phyloP scores from a whole-genome alignment of 2,797 vertebrate genomes.

The Acanthurus leucopareius region DNA sequence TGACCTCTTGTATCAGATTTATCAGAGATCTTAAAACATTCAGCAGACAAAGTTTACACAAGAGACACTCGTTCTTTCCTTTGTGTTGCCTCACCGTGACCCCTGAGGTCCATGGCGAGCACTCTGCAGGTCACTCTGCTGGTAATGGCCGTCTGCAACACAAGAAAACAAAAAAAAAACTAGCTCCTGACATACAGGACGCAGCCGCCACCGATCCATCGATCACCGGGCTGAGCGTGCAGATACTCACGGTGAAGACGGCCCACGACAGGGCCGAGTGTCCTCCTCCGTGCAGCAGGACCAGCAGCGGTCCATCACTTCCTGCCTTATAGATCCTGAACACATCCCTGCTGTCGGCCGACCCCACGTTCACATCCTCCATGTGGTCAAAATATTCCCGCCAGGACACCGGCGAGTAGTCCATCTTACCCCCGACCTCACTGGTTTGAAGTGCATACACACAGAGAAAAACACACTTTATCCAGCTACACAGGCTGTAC shows the following conservation, averaged over 20 bases:
- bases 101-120: constrained; percentile 80
- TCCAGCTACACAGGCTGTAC: neutral
- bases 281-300: constrained; percentile 81
- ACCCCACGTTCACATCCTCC: constrained; percentile 76
- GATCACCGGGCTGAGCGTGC: accelerated
- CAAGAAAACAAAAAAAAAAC: neutral
- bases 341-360: constrained; percentile 69
- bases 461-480: constrained; percentile 28
- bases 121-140: constrained; percentile 77
- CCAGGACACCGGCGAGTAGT: constrained; percentile 83
- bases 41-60: too few relatives aligned
- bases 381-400: constrained; percentile 79
- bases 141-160: constrained; percentile 73
- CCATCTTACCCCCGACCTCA: constrained; percentile 48
- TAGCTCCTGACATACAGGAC: neutral
- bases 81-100: constrained; percentile 72
- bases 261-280: constrained; percentile 83
- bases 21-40: too few relatives aligned
- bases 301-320: constrained; percentile 75
- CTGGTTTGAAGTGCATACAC: constrained; percentile 48
- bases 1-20: neutral
- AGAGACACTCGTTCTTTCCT: too few relatives aligned
- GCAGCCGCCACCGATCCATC: neutral
- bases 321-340: constrained; percentile 78
- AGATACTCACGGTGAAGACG: constrained; percentile 74